phyloP scores from a whole-genome alignment of 2,888 invertebrate genomes.

The Andrena marginata region DNA sequence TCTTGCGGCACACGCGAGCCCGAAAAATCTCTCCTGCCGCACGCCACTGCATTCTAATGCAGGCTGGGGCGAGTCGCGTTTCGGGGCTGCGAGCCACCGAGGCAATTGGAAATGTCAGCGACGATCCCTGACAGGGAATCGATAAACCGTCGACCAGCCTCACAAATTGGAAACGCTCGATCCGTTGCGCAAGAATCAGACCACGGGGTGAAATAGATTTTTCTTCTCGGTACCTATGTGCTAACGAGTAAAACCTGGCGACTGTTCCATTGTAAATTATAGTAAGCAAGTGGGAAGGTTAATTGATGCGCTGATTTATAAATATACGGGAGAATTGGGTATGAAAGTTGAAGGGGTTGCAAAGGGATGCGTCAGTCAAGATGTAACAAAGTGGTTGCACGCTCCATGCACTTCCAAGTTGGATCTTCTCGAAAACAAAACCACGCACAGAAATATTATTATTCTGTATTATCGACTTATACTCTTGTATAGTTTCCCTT shows the following conservation, averaged over 20 bases:
- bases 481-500: not conserved
- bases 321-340: no score
- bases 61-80: slow-evolving; percentile 6
- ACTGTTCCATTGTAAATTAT: no score
- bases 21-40: slow-evolving; percentile 62
- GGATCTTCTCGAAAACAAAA: not conserved
- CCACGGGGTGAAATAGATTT: not conserved
- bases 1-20: slow-evolving; percentile 68
- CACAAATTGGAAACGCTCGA: no score
- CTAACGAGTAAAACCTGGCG: not conserved
- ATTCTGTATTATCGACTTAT: not conserved
- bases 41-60: slow-evolving; percentile 62
- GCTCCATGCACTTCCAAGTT: not conserved
- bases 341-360: no score
- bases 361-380: no score
- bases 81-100: not conserved
- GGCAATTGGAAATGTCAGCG: not conserved
- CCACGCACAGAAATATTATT: not conserved
- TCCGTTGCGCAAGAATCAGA: no score
- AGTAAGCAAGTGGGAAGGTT: not conserved
- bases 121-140: not conserved
- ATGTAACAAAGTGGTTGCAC: not conserved
- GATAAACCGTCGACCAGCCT: not conserved
- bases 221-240: not conserved
- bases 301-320: no score